Evolutionary conservation across 2,797 vertebrate genomes (phyloP).

Genomic region (Perdix hodgsoniae): DNA sequence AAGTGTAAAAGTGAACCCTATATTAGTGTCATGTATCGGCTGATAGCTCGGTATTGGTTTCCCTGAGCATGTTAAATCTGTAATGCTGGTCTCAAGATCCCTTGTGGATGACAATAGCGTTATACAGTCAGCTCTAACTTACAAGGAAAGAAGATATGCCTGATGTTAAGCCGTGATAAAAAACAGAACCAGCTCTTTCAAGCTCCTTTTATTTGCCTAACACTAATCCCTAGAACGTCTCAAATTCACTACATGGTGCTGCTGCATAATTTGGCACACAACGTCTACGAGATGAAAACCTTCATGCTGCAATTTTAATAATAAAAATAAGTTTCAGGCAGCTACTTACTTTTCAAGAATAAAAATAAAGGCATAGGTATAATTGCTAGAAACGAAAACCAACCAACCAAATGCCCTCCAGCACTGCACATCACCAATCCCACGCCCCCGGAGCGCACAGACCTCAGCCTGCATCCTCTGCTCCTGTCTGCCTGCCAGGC

Average conservation of each 20-base stretch:
- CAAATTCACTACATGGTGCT: constrained; percentile 24
- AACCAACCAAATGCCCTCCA: background rate
- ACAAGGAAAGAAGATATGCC: constrained; percentile 68
- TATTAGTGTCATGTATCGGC: constrained; percentile 94
- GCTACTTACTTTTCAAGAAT: background rate
- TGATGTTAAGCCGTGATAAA: constrained; percentile 61
- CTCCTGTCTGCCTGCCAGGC: background rate
- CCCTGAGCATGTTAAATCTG: constrained; percentile 82
- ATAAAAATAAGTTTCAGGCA: constrained; percentile 33
- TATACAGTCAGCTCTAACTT: constrained; percentile 78
- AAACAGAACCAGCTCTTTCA: constrained; percentile 43
- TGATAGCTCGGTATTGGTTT: constrained; percentile 87
- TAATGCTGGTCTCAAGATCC: constrained; percentile 80
- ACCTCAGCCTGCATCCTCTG: background rate
- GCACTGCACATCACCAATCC: accelerated
- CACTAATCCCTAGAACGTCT: constrained; percentile 33
- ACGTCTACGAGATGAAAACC: background rate
- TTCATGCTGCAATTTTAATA: background rate
- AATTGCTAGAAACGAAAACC: background rate
- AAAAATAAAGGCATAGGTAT: background rate
- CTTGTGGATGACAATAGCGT: constrained; percentile 82
- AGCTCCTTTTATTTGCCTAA: constrained; percentile 51
- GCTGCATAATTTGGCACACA: constrained; percentile 29
- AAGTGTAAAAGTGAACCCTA: constrained; percentile 88
- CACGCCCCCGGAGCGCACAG: background rate